These are phyloP conservation scores for Nesidiocoris tenuis DNA, from an alignment of 2,888 invertebrate genomes.

Conservation along the genomic window DNA sequence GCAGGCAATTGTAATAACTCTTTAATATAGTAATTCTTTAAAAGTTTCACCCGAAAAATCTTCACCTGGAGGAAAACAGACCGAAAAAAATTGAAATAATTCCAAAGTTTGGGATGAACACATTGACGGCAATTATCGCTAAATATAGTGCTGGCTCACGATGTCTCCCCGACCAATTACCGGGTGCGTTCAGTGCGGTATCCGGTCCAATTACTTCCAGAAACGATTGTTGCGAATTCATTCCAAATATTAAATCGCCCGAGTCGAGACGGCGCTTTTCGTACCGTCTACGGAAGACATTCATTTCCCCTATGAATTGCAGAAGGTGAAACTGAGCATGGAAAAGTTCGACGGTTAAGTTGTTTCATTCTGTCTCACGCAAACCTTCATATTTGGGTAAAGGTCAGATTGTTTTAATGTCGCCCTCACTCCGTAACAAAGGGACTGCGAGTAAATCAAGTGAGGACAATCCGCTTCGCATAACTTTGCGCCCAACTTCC, in stretches of 20 bases:
- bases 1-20: too few relatives aligned
- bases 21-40: too few relatives aligned
- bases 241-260: not conserved
- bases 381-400: conserved; percentile 27
- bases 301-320: not conserved
- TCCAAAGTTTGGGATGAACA: too few relatives aligned
- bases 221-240: not conserved
- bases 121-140: not conserved
- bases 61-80: too few relatives aligned
- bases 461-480: too few relatives aligned
- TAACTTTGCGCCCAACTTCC: too few relatives aligned
- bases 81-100: too few relatives aligned
- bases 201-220: not conserved
- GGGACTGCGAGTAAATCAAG: not conserved
- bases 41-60: too few relatives aligned
- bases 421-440: not conserved
- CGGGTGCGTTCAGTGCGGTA: not conserved
- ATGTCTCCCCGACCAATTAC: not conserved
- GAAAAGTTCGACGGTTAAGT: not conserved
- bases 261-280: not conserved
- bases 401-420: conserved; percentile 38
- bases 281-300: not conserved
- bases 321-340: not conserved
- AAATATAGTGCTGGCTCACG: not conserved
- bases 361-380: conserved; percentile 26